Conservation (phyloP, 2,888 invertebrate species). For the Thereva unica region DNA sequence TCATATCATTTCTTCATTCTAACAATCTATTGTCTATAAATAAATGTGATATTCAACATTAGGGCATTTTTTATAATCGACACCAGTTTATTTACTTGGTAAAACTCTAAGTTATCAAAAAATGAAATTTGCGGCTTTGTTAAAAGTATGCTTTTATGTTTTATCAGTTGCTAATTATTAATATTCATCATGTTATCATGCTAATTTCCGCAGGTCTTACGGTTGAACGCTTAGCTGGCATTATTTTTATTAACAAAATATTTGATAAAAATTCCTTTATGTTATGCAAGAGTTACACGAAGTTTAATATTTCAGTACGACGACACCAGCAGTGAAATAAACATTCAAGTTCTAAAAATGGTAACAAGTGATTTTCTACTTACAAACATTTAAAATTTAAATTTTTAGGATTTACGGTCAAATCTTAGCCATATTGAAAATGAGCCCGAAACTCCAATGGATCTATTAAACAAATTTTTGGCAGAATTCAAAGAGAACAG, state of each 20-base stretch:
- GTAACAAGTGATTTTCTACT: neutral
- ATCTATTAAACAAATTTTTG: conserved; percentile 48
- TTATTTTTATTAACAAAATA: neutral
- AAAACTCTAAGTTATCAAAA: no score
- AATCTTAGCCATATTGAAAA: conserved; percentile 46
- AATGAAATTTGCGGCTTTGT: no score
- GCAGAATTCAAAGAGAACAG: neutral
- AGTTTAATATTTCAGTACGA: neutral
- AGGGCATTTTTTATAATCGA: no score
- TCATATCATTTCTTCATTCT: no score
- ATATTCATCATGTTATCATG: neutral
- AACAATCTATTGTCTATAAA: no score
- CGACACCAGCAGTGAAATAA: neutral
- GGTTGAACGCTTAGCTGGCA: no score
- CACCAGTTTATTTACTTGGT: no score
- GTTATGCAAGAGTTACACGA: neutral
- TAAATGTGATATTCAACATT: no score
- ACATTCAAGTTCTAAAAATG: neutral
- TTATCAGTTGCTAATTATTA: conserved; percentile 21
- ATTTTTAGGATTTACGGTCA: conserved; percentile 41
- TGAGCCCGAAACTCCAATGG: conserved; percentile 46
- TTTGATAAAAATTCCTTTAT: neutral
- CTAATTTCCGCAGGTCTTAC: no score
- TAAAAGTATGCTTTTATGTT: conserved; percentile 4
- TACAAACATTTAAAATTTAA: conserved; percentile 2